Conservation (phyloP, 2,888 invertebrate species). For the Mesorhabditis spiculigera region DNA sequence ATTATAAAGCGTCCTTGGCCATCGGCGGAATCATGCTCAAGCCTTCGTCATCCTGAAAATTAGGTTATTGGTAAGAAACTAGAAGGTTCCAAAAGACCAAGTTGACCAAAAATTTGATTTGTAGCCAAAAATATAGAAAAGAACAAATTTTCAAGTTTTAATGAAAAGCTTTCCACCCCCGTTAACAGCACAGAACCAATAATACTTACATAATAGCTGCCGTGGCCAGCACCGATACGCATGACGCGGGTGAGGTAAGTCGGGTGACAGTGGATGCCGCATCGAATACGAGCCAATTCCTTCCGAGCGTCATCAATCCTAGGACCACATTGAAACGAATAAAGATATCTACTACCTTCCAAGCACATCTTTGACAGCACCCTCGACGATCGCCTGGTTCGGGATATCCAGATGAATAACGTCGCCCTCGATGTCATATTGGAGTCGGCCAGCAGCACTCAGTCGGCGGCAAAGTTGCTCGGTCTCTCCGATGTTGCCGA, state of each 20-base stretch:
- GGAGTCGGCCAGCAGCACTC: neutral
- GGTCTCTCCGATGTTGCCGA: neutral
- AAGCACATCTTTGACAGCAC: conserved; percentile 1
- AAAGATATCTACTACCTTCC: neutral
- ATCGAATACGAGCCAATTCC: neutral
- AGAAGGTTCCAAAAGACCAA: too few species aligned
- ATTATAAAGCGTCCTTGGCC: too few species aligned
- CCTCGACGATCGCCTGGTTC: neutral
- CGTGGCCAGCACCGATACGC: neutral
- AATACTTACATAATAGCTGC: too few species aligned
- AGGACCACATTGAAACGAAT: neutral
- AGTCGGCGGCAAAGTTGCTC: neutral
- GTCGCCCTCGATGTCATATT: neutral
- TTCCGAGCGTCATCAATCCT: neutral
- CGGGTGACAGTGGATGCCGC: conserved; percentile 1
- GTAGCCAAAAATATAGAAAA: too few species aligned
- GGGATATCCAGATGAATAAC: conserved; percentile 2
- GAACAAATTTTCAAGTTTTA: too few species aligned
- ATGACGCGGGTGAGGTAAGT: neutral
- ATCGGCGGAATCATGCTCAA: conserved; percentile 21
- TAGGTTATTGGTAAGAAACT: neutral
- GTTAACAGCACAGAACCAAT: too few species aligned
- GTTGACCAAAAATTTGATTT: too few species aligned
- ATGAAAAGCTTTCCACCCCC: too few species aligned
- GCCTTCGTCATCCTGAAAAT: conserved; percentile 32